phyloP scores from a whole-genome alignment of 2,888 invertebrate genomes.

The Oscheius sp. region DNA sequence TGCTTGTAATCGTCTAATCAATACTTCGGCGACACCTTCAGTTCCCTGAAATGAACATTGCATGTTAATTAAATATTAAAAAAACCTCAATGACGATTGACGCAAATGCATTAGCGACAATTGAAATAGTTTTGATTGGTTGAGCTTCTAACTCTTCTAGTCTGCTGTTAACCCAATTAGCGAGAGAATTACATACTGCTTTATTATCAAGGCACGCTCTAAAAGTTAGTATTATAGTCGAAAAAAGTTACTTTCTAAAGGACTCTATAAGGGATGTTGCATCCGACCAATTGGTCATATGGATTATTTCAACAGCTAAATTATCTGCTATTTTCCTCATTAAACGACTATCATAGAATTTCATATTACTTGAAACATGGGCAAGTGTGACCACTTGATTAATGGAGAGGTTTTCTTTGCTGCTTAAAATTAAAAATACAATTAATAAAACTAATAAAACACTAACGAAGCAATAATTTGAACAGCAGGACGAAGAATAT shows the following conservation, averaged over 20 bases:
- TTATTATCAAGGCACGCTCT: slow-evolving; percentile 10
- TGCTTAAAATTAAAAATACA: no score
- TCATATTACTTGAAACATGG: not conserved
- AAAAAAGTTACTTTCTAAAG: slow-evolving; percentile 6
- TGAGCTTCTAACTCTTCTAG: not conserved
- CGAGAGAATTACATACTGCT: slow-evolving; percentile 1
- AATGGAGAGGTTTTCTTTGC: not conserved
- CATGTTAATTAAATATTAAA: no score
- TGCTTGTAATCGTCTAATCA: not conserved
- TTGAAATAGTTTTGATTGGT: not conserved
- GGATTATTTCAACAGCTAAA: slow-evolving; percentile 8
- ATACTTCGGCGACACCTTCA: not conserved
- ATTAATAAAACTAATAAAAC: no score
- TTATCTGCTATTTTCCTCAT: not conserved
- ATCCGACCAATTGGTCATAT: slow-evolving; percentile 14
- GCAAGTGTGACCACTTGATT: slow-evolving; percentile 22
- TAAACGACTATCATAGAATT: slow-evolving; percentile 8
- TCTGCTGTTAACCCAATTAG: slow-evolving; percentile 5
- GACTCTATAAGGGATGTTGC: slow-evolving; percentile 18
- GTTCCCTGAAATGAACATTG: slow-evolving; percentile 1
- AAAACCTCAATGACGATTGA: slow-evolving; percentile 1
- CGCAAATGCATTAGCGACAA: not conserved
- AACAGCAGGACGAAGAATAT: not conserved
- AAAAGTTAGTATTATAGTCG: not conserved
- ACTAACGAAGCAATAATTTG: not conserved